A percentile compares a stretch with the other conserved stretches of the same genome.
Evolutionary conservation across 2,113 vertebrate species (phyloP).

Genomic region (Corythaixoides concolor): DNA sequence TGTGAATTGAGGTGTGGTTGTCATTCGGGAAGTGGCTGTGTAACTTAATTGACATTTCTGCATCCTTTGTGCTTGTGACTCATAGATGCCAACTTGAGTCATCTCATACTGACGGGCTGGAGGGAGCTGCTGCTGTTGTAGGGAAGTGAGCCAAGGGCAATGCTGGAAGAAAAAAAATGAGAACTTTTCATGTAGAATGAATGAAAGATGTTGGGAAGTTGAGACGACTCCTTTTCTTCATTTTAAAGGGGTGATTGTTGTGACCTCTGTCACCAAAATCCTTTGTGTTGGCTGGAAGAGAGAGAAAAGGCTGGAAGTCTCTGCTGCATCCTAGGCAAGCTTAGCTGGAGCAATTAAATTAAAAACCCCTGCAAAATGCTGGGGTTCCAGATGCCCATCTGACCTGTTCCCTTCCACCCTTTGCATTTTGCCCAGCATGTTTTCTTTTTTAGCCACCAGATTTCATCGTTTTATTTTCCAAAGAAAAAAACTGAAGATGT

Average conservation of each 20-base stretch:
- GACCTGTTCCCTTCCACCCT: not conserved
- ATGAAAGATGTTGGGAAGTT: not conserved
- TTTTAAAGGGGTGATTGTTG: not conserved
- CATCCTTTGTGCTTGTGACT: conserved; percentile 54
- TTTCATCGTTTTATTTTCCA: not conserved
- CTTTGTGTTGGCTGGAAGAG: not conserved
- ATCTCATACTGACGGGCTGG: not conserved
- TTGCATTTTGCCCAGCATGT: not conserved
- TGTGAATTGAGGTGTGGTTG: conserved; percentile 60
- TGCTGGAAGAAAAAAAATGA: not conserved
- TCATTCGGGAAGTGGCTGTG: conserved; percentile 44
- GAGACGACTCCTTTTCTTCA: not conserved
- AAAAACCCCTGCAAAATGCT: not conserved
- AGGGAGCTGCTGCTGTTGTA: not conserved
- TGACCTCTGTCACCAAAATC: not conserved
- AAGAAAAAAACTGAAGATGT: not conserved
- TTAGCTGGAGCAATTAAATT: not conserved
- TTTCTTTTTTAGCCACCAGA: not conserved
- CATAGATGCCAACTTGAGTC: conserved; percentile 36
- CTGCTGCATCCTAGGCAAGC: not conserved
- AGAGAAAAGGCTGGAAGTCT: not conserved
- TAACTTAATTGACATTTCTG: conserved; percentile 54
- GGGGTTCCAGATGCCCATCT: not conserved
- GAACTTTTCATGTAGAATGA: not conserved
- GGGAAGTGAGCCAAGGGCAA: not conserved